Evolutionary conservation across 2,113 vertebrate species (phyloP).

Genomic region (Bambusicola thoracicus): DNA sequence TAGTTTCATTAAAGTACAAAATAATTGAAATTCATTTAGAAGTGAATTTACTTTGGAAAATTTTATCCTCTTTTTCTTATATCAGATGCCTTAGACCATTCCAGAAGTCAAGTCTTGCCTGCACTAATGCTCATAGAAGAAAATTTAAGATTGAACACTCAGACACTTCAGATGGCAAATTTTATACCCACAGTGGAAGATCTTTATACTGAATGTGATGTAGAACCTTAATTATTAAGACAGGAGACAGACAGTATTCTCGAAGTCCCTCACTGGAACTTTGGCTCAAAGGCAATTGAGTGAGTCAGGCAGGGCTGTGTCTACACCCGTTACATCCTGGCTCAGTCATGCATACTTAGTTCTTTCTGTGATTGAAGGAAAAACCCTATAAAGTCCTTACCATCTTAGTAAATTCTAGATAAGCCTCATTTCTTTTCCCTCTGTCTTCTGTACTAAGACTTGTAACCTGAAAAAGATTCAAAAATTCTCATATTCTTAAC

Average conservation of each 20-base stretch:
- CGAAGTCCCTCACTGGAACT: background rate
- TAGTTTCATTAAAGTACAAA: background rate
- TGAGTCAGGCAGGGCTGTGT: background rate
- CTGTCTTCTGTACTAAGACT: background rate
- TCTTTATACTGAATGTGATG: background rate
- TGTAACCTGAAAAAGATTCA: background rate
- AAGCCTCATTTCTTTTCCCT: background rate
- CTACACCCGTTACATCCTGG: background rate
- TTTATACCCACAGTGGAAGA: background rate
- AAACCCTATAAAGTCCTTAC: background rate
- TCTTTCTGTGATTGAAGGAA: background rate
- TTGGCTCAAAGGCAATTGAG: constrained; percentile 11
- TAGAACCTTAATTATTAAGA: constrained; percentile 20
- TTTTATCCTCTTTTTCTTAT: background rate
- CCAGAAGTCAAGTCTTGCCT: background rate
- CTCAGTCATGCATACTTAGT: background rate
- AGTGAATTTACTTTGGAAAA: background rate
- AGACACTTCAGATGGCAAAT: background rate
- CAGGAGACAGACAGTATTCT: background rate
- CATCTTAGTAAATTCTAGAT: background rate
- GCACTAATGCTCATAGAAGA: background rate
- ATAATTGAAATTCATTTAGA: background rate
- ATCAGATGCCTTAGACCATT: background rate
- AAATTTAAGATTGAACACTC: background rate
- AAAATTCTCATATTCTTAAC: background rate